Conservation (phyloP, 1,140 invertebrate genomes). For the Drosophila littoralis region DNA sequence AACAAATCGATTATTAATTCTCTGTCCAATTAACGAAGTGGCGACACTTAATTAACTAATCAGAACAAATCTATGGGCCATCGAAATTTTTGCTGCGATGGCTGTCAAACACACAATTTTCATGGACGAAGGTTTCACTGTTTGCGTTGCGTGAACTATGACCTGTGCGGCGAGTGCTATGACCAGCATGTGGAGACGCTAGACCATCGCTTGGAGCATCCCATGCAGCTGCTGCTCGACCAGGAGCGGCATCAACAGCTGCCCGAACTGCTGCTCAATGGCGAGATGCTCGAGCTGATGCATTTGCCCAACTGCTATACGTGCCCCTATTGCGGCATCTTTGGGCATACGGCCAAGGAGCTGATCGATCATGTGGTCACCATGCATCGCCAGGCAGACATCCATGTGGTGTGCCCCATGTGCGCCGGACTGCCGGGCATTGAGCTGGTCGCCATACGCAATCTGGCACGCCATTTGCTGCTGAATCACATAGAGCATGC, state of each 20-base stretch:
- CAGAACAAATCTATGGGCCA: conserved; percentile 42
- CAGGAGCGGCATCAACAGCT: conserved; percentile 8
- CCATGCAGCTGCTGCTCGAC: conserved; percentile 58
- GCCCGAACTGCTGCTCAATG: conserved; percentile 15
- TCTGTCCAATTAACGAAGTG: conserved; percentile 4
- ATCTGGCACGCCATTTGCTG: conserved; percentile 58
- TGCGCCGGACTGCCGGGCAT: conserved; percentile 49
- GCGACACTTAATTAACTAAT: neutral
- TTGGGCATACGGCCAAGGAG: conserved; percentile 54
- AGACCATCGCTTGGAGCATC: conserved; percentile 51
- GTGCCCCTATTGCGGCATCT: conserved; percentile 58
- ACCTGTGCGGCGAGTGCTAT: conserved; percentile 64
- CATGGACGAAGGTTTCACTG: conserved; percentile 60
- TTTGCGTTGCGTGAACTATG: conserved; percentile 62
- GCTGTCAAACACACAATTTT: conserved; percentile 57
- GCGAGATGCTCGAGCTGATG: conserved; percentile 44
- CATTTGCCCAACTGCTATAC: conserved; percentile 66
- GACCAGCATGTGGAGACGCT: conserved; percentile 52
- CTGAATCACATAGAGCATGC: conserved; percentile 66
- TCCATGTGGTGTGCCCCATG: conserved; percentile 66
- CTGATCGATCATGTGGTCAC: conserved; percentile 60
- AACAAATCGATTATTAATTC: neutral
- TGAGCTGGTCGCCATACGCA: conserved; percentile 50
- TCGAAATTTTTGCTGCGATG: conserved; percentile 60
- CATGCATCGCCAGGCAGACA: conserved; percentile 44